A percentile compares a stretch with the other conserved stretches of the same genome.
These are phyloP conservation scores for Gadus chalcogrammus DNA, from an alignment of 2,113 vertebrate species.

Conservation along the genomic window DNA sequence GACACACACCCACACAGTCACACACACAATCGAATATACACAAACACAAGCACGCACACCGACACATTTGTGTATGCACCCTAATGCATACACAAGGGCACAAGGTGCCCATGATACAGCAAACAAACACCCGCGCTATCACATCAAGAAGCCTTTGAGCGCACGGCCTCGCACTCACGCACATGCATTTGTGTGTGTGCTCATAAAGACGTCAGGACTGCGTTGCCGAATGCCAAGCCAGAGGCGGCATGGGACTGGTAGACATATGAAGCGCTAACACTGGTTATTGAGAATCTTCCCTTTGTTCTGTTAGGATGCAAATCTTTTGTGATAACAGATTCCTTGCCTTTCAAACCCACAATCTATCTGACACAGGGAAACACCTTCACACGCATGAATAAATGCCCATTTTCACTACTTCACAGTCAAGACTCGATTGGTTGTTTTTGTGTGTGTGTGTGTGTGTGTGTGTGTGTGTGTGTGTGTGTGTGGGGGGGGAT, in stretches of 20 bases:
- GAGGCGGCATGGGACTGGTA: too few species aligned
- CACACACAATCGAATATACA: constrained; percentile 7
- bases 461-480: neutral
- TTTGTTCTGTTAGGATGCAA: neutral
- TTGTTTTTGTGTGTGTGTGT: constrained; percentile 1
- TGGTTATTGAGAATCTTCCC: neutral
- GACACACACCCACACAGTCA: neutral
- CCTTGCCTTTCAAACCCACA: neutral
- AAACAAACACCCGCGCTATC: constrained; percentile 3
- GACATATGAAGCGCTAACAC: too few species aligned
- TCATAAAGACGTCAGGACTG: too few species aligned
- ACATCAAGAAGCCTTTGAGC: neutral
- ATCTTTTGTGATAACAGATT: neutral
- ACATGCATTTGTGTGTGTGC: neutral
- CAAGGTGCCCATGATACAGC: neutral
- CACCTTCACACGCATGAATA: too few species aligned
- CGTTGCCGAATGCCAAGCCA: too few species aligned
- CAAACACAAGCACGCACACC: constrained; percentile 12
- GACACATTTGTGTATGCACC: neutral
- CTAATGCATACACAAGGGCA: neutral
- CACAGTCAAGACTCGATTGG: too few species aligned
- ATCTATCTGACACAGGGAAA: too few species aligned
- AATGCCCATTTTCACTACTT: too few species aligned
- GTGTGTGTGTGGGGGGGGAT: neutral
- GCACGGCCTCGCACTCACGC: neutral